phyloP scores from a whole-genome alignment of 2,113 vertebrate species.

The Xyrauchen texanus region DNA sequence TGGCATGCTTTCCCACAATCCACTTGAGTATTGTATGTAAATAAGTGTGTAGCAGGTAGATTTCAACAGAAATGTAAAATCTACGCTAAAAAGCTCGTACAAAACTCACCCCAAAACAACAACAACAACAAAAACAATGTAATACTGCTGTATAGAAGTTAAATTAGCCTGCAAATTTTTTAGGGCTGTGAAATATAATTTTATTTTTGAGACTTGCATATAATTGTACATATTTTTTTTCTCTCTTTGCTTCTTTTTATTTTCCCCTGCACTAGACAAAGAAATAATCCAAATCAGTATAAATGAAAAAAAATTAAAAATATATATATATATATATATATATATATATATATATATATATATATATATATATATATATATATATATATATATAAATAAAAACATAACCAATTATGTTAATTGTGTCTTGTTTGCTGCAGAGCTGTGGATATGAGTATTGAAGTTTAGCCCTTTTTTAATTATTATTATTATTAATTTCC shows the following conservation, averaged over 20 bases:
- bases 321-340: too few relatives aligned
- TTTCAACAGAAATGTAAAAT: constrained; percentile 41
- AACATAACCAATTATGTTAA: constrained; percentile 82
- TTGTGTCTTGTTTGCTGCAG: constrained; percentile 84
- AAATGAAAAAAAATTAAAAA: too few relatives aligned
- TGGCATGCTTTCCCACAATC: constrained; percentile 84
- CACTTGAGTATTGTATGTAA: constrained; percentile 77
- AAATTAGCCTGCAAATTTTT: constrained; percentile 91
- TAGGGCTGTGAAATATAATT: constrained; percentile 88
- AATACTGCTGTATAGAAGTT: constrained; percentile 88
- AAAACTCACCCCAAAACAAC: neutral
- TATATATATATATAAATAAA: constrained; percentile 56
- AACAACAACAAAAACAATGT: constrained; percentile 51
- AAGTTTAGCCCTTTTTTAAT: constrained; percentile 83
- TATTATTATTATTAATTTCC: constrained; percentile 57
- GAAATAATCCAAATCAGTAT: constrained; percentile 58
- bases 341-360: too few relatives aligned
- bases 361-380: too few relatives aligned
- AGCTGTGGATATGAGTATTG: constrained; percentile 88
- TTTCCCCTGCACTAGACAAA: constrained; percentile 79
- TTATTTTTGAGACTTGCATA: constrained; percentile 58
- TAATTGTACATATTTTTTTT: constrained; percentile 49
- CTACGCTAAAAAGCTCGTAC: neutral
- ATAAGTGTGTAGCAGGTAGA: constrained; percentile 68
- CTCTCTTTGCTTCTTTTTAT: neutral